Conservation (phyloP, 2,888 invertebrate species). For the Chalcis sispes region DNA sequence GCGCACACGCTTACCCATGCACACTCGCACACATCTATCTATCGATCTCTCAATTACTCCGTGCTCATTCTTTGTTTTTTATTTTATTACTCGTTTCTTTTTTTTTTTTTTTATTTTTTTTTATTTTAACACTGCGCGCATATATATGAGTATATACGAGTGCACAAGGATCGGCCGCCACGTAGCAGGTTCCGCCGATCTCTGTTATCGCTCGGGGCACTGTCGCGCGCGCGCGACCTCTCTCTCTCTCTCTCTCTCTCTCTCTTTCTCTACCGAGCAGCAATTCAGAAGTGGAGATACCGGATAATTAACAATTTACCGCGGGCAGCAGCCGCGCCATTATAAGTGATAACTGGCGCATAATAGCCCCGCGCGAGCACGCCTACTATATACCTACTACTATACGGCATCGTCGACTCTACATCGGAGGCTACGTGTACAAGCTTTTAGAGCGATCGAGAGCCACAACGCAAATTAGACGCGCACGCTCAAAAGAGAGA, state of each 20-base stretch:
- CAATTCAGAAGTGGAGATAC: slow-evolving; percentile 50
- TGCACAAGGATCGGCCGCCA: not conserved
- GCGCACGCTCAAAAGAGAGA: not conserved
- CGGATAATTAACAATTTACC: slow-evolving; percentile 56
- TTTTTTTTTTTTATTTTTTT: not conserved
- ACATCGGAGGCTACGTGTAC: too few species aligned
- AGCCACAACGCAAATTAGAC: slow-evolving; percentile 44
- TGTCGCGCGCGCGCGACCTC: slow-evolving; percentile 41
- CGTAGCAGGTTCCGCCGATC: not conserved
- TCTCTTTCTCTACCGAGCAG: too few species aligned
- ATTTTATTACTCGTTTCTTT: slow-evolving; percentile 11
- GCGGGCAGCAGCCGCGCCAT: slow-evolving; percentile 44
- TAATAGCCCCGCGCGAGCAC: slow-evolving; percentile 41
- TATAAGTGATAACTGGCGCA: slow-evolving; percentile 57
- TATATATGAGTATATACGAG: too few species aligned
- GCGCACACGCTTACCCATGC: not conserved
- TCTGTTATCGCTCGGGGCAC: slow-evolving; percentile 26
- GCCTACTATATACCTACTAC: slow-evolving; percentile 30
- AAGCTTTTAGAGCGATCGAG: slow-evolving; percentile 13
- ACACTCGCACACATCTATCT: slow-evolving; percentile 33
- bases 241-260: too few species aligned
- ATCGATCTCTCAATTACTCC: slow-evolving; percentile 57
- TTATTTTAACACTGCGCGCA: too few species aligned
- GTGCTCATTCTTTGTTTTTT: too few species aligned
- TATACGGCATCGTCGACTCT: too few species aligned